phyloP scores from a whole-genome alignment of 2,113 vertebrate genomes.

The Eclectus roratus region DNA sequence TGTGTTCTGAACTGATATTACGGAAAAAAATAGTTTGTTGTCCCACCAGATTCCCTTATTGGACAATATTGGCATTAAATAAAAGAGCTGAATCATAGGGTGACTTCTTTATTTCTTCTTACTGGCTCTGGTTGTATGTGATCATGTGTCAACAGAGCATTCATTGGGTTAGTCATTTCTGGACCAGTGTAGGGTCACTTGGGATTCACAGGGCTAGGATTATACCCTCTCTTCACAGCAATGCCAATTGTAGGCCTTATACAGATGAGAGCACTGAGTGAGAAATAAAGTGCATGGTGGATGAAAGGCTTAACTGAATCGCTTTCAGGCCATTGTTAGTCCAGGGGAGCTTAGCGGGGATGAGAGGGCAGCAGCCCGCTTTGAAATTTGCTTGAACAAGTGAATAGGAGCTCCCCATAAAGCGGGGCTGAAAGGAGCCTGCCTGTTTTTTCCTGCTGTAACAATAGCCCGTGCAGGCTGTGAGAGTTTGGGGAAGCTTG shows the following conservation, averaged over 20 bases:
- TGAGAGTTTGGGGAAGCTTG: slow-evolving; percentile 68
- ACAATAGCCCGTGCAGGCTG: slow-evolving; percentile 77
- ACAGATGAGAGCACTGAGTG: slow-evolving; percentile 81
- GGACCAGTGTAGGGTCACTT: slow-evolving; percentile 79
- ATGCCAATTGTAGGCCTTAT: slow-evolving; percentile 79
- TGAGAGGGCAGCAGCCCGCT: slow-evolving; percentile 90
- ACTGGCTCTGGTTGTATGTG: slow-evolving; percentile 79
- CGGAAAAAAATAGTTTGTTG: slow-evolving; percentile 41
- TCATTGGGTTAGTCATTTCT: slow-evolving; percentile 85
- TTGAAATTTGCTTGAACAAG: slow-evolving; percentile 91
- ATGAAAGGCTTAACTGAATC: slow-evolving; percentile 91
- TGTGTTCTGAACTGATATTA: slow-evolving; percentile 33
- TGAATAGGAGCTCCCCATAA: slow-evolving; percentile 90
- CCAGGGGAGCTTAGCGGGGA: slow-evolving; percentile 88
- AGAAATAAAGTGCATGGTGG: slow-evolving; percentile 88
- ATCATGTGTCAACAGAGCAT: slow-evolving; percentile 85
- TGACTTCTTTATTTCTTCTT: slow-evolving; percentile 81
- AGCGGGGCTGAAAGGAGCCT: slow-evolving; percentile 81
- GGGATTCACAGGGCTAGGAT: slow-evolving; percentile 79
- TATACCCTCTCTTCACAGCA: slow-evolving; percentile 76
- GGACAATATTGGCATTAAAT: slow-evolving; percentile 82
- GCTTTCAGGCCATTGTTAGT: slow-evolving; percentile 94
- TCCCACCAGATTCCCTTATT: slow-evolving; percentile 80
- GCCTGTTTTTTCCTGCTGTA: slow-evolving; percentile 79
- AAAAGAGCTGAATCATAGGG: slow-evolving; percentile 79